These are phyloP conservation scores for Clupea harengus DNA, from an alignment of 2,113 vertebrate species.

Conservation along the genomic window DNA sequence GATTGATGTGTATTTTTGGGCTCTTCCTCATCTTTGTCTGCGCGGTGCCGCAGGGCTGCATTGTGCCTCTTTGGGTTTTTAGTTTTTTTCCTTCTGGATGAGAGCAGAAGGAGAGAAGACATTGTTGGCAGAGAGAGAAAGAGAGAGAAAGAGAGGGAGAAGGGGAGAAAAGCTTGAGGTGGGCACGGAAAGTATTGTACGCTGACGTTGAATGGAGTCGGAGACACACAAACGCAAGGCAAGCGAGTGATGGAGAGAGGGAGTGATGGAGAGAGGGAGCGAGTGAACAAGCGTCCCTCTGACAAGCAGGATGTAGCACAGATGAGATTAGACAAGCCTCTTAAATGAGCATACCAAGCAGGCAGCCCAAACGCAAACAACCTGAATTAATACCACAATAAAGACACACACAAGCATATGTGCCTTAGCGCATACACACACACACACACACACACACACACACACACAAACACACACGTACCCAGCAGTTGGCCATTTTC, in stretches of 20 bases:
- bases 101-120: conserved; percentile 54
- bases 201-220: not conserved
- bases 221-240: not conserved
- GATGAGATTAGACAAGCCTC: conserved; percentile 97
- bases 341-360: conserved; percentile 84
- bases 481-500: conserved; percentile 85
- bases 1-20: conserved; percentile 71
- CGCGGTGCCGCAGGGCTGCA: conserved; percentile 56
- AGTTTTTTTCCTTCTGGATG: conserved; percentile 45
- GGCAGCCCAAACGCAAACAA: conserved; percentile 79
- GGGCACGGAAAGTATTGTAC: conserved; percentile 56
- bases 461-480: conserved; percentile 44
- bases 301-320: conserved; percentile 85
- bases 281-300: conserved; percentile 57
- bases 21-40: conserved; percentile 59
- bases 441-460: conserved; percentile 60
- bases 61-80: conserved; percentile 73
- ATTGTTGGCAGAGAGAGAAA: conserved; percentile 31
- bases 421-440: conserved; percentile 38
- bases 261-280: conserved; percentile 71
- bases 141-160: conserved; percentile 24
- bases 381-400: conserved; percentile 88
- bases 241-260: conserved; percentile 48
- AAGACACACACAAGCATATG: conserved; percentile 33
- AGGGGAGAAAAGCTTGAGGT: conserved; percentile 22